These are phyloP conservation scores for Notospermus geniculatus DNA, from an alignment of 1,140 invertebrate genomes.

Conservation along the genomic window DNA sequence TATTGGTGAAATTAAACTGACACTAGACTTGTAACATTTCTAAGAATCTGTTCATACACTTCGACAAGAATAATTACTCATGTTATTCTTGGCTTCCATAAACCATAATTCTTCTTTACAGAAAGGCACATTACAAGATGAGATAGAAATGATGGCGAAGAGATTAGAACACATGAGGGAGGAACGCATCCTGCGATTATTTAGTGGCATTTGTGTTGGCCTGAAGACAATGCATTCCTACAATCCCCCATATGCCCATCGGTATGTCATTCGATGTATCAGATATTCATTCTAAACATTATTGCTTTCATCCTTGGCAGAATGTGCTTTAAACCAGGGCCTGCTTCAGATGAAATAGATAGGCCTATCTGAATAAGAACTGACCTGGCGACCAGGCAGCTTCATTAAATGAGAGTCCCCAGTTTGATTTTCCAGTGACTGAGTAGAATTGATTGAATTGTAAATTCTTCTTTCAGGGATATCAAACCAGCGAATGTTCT, in stretches of 20 bases:
- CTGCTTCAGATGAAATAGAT: too few species aligned
- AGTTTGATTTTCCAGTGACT: too few species aligned
- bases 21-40: too few species aligned
- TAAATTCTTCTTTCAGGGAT: constrained; percentile 60
- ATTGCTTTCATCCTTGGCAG: too few species aligned
- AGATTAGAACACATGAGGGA: constrained; percentile 65
- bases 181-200: constrained; percentile 68
- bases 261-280: constrained; percentile 29
- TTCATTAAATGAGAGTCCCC: too few species aligned
- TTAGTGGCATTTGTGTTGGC: constrained; percentile 73
- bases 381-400: too few species aligned
- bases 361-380: too few species aligned
- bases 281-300: too few species aligned
- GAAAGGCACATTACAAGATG: constrained; percentile 74
- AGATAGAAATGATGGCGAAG: constrained; percentile 64
- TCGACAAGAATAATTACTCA: neutral
- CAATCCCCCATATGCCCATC: constrained; percentile 74
- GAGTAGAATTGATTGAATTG: too few species aligned
- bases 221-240: constrained; percentile 73
- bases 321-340: too few species aligned
- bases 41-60: too few species aligned
- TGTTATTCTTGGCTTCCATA: neutral
- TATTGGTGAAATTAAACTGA: too few species aligned
- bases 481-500: constrained; percentile 82
- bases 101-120: constrained; percentile 45